Evolutionary conservation across 2,888 invertebrate species (phyloP).

Genomic region (Platypus cylindrus): DNA sequence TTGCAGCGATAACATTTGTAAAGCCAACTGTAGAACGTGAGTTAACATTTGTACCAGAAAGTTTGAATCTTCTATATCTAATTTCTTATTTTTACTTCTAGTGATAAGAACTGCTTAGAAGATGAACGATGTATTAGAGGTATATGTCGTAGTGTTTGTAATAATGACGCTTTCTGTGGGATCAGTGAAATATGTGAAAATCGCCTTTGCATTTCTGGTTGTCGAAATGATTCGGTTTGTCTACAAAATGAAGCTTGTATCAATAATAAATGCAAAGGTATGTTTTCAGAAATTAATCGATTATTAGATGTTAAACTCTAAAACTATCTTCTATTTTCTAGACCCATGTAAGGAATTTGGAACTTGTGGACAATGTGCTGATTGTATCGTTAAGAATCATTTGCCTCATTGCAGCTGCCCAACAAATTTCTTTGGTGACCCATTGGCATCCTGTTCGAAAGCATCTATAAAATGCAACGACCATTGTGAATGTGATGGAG

Average conservation of each 20-base stretch:
- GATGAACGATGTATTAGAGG: conserved; percentile 79
- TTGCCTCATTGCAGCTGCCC: conserved; percentile 79
- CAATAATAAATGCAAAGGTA: conserved; percentile 69
- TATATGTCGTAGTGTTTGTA: conserved; percentile 73
- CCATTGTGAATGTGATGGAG: conserved; percentile 67
- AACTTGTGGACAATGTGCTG: conserved; percentile 73
- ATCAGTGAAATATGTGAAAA: conserved; percentile 77
- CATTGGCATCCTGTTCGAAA: conserved; percentile 62
- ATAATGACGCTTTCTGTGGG: conserved; percentile 70
- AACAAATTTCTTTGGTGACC: conserved; percentile 67
- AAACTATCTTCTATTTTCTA: conserved; percentile 27
- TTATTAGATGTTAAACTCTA: not conserved
- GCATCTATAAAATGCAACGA: conserved; percentile 62
- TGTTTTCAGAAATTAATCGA: conserved; percentile 16
- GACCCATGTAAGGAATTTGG: conserved; percentile 65
- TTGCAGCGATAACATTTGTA: conserved; percentile 69
- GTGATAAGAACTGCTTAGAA: conserved; percentile 68
- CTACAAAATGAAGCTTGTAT: conserved; percentile 64
- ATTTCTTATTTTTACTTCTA: conserved; percentile 25
- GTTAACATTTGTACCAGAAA: conserved; percentile 14
- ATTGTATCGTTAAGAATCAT: conserved; percentile 71
- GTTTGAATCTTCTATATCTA: conserved; percentile 5
- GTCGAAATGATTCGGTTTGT: conserved; percentile 73
- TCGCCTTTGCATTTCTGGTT: conserved; percentile 74
- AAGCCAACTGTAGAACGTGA: conserved; percentile 64